Evolutionary conservation across 1,140 invertebrate genomes (phyloP).

Genomic region (Eulimnadia texana): DNA sequence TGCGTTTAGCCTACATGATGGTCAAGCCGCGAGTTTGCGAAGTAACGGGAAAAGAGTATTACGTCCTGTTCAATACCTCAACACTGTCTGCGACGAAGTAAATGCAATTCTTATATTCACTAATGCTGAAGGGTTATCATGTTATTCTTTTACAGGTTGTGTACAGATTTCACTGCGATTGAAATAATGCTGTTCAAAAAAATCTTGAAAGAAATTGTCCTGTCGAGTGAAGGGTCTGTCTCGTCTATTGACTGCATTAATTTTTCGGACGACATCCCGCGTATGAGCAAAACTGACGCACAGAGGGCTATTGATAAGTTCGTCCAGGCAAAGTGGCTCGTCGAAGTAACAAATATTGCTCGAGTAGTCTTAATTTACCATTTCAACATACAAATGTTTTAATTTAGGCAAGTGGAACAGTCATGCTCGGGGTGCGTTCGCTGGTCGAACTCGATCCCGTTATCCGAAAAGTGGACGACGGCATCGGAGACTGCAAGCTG

Average conservation of each 20-base stretch:
- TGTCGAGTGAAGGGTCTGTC: neutral
- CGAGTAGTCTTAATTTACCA: neutral
- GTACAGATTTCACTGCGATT: neutral
- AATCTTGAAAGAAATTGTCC: slow-evolving; percentile 9
- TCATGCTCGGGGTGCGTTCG: slow-evolving; percentile 1
- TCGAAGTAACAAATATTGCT: slow-evolving; percentile 3
- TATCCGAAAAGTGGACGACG: slow-evolving; percentile 4
- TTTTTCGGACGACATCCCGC: neutral
- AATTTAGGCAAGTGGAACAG: slow-evolving; percentile 7
- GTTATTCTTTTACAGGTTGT: neutral
- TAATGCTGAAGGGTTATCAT: too few relatives aligned
- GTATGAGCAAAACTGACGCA: slow-evolving; percentile 9
- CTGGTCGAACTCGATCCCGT: slow-evolving; percentile 12
- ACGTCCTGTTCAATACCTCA: slow-evolving; percentile 3
- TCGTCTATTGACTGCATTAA: slow-evolving; percentile 13
- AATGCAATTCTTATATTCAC: too few relatives aligned
- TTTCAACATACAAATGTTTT: neutral
- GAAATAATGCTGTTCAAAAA: slow-evolving; percentile 11
- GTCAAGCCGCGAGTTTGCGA: slow-evolving; percentile 10
- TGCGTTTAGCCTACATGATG: neutral
- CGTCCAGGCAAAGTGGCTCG: slow-evolving; percentile 1
- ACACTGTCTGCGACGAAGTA: slow-evolving; percentile 6
- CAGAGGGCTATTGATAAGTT: slow-evolving; percentile 6
- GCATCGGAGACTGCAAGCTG: slow-evolving; percentile 4
- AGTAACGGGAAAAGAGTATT: slow-evolving; percentile 10